A percentile compares a stretch with the other conserved stretches of the same genome.
phyloP scores from a whole-genome alignment of 2,888 invertebrate genomes.

The Endomychus coccineus region DNA sequence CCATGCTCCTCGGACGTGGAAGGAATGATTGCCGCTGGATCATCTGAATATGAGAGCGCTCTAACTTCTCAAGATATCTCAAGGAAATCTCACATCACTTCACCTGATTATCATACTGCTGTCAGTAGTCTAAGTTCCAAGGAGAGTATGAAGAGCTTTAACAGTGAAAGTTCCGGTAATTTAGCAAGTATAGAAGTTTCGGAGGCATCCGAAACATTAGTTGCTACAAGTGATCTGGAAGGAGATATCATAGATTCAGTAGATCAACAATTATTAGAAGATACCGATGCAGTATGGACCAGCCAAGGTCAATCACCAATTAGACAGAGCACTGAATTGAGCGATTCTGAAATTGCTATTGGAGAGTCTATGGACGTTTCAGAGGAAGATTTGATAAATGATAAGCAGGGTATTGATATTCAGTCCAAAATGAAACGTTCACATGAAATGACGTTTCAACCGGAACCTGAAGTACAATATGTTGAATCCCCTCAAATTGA shows the following conservation, averaged over 20 bases:
- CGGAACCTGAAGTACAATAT: constrained; percentile 47
- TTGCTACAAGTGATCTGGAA: constrained; percentile 80
- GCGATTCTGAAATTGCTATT: constrained; percentile 29
- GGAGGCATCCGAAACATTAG: constrained; percentile 86
- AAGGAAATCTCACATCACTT: constrained; percentile 62
- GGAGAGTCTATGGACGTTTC: constrained; percentile 51
- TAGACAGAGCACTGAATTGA: constrained; percentile 34
- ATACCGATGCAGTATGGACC: constrained; percentile 29
- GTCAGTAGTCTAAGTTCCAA: constrained; percentile 80
- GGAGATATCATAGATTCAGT: constrained; percentile 62
- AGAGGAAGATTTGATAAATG: constrained; percentile 48
- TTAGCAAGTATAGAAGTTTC: constrained; percentile 85
- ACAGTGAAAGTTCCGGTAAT: constrained; percentile 84
- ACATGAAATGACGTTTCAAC: constrained; percentile 83
- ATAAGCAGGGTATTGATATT: constrained; percentile 48
- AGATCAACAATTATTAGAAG: constrained; percentile 46
- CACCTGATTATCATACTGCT: constrained; percentile 81
- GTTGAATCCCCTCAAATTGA: constrained; percentile 47
- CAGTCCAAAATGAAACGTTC: constrained; percentile 77
- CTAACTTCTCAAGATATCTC: constrained; percentile 73
- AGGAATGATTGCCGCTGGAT: constrained; percentile 66
- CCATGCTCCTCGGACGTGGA: constrained; percentile 85
- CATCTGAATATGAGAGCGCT: constrained; percentile 82
- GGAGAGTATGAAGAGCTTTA: constrained; percentile 83
- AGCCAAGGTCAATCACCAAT: constrained; percentile 19